Evolutionary conservation across 2,797 vertebrate genomes (phyloP), one percentile per base, ranked within the genome.

Genomic region (Liparis tanakae): DNA sequence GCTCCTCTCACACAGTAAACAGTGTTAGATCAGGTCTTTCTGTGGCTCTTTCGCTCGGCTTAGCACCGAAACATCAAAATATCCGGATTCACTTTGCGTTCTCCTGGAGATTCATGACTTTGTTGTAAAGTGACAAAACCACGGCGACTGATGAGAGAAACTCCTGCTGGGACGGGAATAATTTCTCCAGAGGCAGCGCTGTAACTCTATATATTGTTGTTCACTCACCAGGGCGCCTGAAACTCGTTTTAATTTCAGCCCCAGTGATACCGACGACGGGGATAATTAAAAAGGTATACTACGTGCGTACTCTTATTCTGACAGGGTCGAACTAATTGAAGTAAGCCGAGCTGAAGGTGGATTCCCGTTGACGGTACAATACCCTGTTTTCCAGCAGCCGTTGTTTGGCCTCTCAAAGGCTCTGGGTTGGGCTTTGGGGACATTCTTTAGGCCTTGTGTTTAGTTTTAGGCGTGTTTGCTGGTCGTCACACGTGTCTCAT

Each of bases 1-100:
- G 79, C 72, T 81, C 76, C 34, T 61, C 78, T 76, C 74, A 43
- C 70, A 30, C 60, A 37, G 59, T 75, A 63, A 74, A 72, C 72
- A 1, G 68, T 76, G 72, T 82, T 64, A 74, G 80, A 75, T 43
- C 72, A 55, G 77, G 67, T 58, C 77, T 86, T n/a, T n/a, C n/a
- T n/a, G n/a, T n/a, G n/a, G n/a, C n/a, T n/a, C n/a, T n/a, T 7
- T 74, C 68, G 34, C 43, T n/a, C n/a, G 1, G 48, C 37, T 76
- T 58, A 64, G 46, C 68, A 74, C 51, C 70, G 53, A 68, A 75
- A 63, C 53, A 61, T 34, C 37, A 12, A 34, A n/a, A 30, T 10
- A 41, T 33, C 12, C 61, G 69, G 8, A 67, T 74, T 72, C 51
- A 44, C 62, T 55, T 63, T 55, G 66, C 55, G 13, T 75, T 65